A percentile compares a stretch with the other conserved stretches of the same genome.
Conservation (phyloP, 2,797 vertebrate genomes). For the Chanos chanos region DNA sequence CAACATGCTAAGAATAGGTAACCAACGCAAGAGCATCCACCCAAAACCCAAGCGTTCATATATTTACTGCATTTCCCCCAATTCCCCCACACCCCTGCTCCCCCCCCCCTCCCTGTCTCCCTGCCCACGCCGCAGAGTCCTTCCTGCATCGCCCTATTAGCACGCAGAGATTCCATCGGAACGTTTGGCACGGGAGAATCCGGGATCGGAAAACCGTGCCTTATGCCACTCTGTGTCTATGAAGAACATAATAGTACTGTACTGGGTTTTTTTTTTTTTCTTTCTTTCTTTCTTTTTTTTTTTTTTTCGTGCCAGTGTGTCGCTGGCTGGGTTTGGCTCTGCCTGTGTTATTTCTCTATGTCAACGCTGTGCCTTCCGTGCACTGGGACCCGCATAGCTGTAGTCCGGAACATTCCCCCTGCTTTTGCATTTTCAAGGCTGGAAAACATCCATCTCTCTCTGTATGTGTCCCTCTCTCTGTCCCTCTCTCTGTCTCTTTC, state of each 20-base stretch:
- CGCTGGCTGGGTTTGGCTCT: too few relatives aligned
- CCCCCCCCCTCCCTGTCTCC: background rate
- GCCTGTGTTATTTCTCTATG: too few relatives aligned
- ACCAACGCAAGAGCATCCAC: too few relatives aligned
- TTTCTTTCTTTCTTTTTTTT: too few relatives aligned
- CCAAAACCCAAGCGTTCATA: too few relatives aligned
- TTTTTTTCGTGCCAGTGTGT: too few relatives aligned
- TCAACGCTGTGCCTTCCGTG: too few relatives aligned
- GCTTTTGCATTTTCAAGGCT: conserved; percentile 38
- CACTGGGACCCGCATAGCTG: background rate
- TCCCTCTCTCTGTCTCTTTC: too few relatives aligned
- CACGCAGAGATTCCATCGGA: conserved; percentile 52
- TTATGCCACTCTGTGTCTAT: conserved; percentile 45
- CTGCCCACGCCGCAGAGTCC: background rate
- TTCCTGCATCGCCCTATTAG: background rate
- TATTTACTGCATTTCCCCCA: too few relatives aligned
- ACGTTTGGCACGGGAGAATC: conserved; percentile 39
- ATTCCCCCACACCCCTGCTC: background rate
- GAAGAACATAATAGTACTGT: conserved; percentile 42
- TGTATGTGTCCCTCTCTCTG: too few relatives aligned
- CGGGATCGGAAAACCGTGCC: conserved; percentile 56
- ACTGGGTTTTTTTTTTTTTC: too few relatives aligned
- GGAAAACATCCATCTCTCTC: conserved; percentile 41
- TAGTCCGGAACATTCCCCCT: conserved; percentile 67
- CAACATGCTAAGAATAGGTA: too few relatives aligned